Evolutionary conservation across 2,888 invertebrate genomes (phyloP).

Genomic region (Campopleginae sp.): DNA sequence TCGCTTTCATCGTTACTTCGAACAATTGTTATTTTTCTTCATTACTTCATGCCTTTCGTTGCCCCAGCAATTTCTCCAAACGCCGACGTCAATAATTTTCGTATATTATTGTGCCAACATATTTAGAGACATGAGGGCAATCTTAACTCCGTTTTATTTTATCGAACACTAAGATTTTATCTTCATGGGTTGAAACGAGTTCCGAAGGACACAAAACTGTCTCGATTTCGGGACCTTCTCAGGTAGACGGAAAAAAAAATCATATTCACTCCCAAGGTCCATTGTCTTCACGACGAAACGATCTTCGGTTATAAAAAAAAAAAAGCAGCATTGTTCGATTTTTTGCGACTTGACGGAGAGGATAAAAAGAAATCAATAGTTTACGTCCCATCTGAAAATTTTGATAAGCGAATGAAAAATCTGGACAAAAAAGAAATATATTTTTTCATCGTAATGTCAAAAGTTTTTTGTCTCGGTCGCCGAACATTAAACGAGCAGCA

Average conservation of each 20-base stretch:
- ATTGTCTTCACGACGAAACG: constrained; percentile 42
- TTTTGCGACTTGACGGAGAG: not conserved
- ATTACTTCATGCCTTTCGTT: not conserved
- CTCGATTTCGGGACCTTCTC: constrained; percentile 50
- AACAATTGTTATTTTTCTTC: not conserved
- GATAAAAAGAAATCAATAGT: not conserved
- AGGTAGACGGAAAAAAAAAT: constrained; percentile 34
- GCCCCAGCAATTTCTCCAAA: not conserved
- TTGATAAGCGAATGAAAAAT: not conserved
- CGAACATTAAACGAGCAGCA: constrained; percentile 8
- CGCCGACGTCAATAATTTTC: not conserved
- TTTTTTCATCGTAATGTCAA: not conserved
- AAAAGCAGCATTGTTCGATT: not conserved
- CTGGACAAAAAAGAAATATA: not conserved
- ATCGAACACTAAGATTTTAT: constrained; percentile 45
- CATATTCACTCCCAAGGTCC: constrained; percentile 35
- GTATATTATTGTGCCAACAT: not conserved
- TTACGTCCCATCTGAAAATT: not conserved
- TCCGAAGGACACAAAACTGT: constrained; percentile 38
- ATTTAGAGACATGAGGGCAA: not conserved
- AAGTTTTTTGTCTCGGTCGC: constrained; percentile 4
- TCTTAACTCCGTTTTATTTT: constrained; percentile 16
- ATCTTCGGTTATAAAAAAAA: constrained; percentile 7
- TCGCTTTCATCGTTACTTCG: not conserved
- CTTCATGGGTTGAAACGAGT: constrained; percentile 11